Evolutionary conservation across 2,113 vertebrate species (phyloP).

Genomic region (Dicrurus megarhynchus): DNA sequence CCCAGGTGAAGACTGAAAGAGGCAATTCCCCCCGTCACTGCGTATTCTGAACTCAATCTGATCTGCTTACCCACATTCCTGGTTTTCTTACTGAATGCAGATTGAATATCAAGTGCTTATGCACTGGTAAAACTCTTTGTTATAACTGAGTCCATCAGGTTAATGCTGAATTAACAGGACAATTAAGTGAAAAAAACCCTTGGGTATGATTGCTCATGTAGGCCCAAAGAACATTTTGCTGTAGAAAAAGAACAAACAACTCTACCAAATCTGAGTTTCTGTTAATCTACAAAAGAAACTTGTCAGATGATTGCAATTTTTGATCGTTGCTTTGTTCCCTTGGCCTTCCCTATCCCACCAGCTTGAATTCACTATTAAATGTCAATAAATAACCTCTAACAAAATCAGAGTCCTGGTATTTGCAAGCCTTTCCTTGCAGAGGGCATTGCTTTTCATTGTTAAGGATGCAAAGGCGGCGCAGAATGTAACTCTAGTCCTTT

Average conservation of each 20-base stretch:
- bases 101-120: background rate
- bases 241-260: background rate
- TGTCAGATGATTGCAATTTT: background rate
- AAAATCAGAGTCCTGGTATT: background rate
- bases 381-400: background rate
- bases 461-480: background rate
- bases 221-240: background rate
- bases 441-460: background rate
- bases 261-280: background rate
- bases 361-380: background rate
- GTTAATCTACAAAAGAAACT: background rate
- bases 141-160: background rate
- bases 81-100: background rate
- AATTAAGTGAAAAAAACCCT: background rate
- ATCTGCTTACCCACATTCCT: background rate
- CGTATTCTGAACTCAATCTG: background rate
- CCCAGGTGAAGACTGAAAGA: background rate
- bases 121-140: background rate
- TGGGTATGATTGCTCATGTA: background rate
- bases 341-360: background rate
- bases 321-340: background rate
- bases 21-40: accelerated
- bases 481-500: background rate
- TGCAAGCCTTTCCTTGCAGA: background rate
- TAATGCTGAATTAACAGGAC: background rate